phyloP scores from a whole-genome alignment of 2,113 vertebrate genomes.

The Corapipo altera region DNA sequence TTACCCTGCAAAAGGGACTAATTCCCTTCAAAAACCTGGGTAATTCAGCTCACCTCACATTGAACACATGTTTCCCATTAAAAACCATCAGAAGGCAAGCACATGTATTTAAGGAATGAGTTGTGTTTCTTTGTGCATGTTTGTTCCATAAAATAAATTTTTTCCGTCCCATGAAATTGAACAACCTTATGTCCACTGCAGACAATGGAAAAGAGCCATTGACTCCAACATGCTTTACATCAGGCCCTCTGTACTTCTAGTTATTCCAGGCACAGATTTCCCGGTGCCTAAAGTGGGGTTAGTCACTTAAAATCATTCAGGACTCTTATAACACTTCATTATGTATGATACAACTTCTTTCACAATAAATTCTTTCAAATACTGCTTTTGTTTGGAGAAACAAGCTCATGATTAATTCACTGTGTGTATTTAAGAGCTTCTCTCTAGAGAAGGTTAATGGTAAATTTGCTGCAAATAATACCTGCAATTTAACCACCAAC shows the following conservation, averaged over 20 bases:
- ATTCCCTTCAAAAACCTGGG: background rate
- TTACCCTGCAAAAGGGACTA: background rate
- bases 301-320: conserved; percentile 16
- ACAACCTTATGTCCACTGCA: background rate
- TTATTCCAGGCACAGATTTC: conserved; percentile 22
- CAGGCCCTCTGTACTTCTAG: background rate
- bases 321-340: conserved; percentile 44
- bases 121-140: background rate
- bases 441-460: background rate
- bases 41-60: background rate
- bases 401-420: background rate
- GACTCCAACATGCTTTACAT: conserved; percentile 2
- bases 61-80: background rate
- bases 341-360: conserved; percentile 26
- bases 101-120: background rate
- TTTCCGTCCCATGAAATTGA: background rate
- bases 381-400: conserved; percentile 9
- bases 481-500: background rate
- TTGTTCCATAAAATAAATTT: conserved; percentile 28
- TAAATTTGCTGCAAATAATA: background rate
- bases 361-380: conserved; percentile 9
- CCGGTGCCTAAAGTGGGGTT: background rate
- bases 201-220: background rate
- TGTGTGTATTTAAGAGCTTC: background rate
- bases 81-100: background rate